Evolutionary conservation across 2,888 invertebrate species (phyloP).

Genomic region (Cryptus armator): DNA sequence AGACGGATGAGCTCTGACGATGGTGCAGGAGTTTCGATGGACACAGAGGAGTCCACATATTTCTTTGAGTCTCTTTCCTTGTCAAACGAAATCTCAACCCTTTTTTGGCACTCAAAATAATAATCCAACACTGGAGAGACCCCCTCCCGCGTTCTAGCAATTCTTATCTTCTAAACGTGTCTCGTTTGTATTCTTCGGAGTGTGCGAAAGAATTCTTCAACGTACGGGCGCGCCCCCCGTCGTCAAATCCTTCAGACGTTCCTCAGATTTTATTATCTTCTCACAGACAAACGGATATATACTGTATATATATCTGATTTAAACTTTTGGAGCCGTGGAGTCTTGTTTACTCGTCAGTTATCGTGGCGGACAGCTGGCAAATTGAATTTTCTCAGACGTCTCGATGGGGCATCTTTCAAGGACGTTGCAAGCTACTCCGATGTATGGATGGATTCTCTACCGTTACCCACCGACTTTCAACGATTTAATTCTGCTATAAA

Average conservation of each 20-base stretch:
- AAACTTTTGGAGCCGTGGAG: neutral
- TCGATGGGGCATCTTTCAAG: constrained; percentile 15
- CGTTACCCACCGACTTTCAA: constrained; percentile 22
- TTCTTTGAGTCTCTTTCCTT: neutral
- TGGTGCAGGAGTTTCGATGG: neutral
- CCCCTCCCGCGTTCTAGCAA: neutral
- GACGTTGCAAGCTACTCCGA: constrained; percentile 3
- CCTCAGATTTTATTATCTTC: constrained; percentile 23
- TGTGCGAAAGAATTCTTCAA: neutral
- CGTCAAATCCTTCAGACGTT: constrained; percentile 26
- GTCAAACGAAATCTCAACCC: constrained; percentile 5
- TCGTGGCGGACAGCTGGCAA: constrained; percentile 75
- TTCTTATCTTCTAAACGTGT: constrained; percentile 29
- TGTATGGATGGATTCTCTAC: constrained; percentile 6
- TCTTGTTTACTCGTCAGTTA: constrained; percentile 67
- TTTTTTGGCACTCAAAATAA: too few species aligned
- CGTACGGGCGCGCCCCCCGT: neutral
- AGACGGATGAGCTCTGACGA: constrained; percentile 23
- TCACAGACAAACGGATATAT: neutral
- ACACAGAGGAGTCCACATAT: constrained; percentile 9
- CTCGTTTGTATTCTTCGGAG: constrained; percentile 2
- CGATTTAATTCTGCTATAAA: constrained; percentile 16
- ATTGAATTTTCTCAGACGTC: constrained; percentile 74
- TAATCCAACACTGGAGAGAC: neutral
- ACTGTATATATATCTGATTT: constrained; percentile 4